Evolutionary conservation across 2,797 vertebrate genomes (phyloP).

Genomic region (Myotis planiceps): DNA sequence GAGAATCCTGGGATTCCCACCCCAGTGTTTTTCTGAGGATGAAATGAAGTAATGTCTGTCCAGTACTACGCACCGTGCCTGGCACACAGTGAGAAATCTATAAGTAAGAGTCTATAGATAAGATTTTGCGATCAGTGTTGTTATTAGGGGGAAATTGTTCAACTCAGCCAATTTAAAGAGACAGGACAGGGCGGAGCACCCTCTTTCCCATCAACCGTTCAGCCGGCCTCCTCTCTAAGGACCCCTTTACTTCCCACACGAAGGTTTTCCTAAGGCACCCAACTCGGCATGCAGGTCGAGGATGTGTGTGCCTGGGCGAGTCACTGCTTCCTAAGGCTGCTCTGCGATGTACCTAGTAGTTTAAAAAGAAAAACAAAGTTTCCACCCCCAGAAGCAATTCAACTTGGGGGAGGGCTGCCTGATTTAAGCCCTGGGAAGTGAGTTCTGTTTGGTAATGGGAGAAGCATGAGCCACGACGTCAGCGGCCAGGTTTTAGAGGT

Average conservation of each 20-base stretch:
- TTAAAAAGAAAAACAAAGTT: not conserved
- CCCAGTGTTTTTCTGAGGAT: not conserved
- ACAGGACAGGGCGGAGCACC: not conserved
- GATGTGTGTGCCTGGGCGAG: not conserved
- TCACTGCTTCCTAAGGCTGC: not conserved
- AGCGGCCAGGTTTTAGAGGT: not conserved
- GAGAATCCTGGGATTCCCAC: not conserved
- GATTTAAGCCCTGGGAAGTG: not conserved
- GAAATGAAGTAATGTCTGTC: not conserved
- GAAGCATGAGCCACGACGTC: fast-evolving
- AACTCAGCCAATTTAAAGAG: not conserved
- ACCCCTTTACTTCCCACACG: not conserved
- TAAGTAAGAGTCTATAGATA: not conserved
- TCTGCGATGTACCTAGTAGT: not conserved
- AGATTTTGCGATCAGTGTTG: not conserved
- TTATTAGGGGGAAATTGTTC: not conserved
- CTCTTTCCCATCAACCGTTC: not conserved
- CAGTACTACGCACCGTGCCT: not conserved
- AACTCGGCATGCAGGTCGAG: fast-evolving
- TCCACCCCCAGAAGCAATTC: not conserved
- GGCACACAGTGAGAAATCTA: not conserved
- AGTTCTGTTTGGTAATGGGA: not conserved
- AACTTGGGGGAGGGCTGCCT: not conserved
- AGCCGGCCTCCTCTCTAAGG: not conserved
- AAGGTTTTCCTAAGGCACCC: not conserved